Base-by-base conservation (phyloP, 2,113 vertebrate species). In the Bos taurus region DNA sequence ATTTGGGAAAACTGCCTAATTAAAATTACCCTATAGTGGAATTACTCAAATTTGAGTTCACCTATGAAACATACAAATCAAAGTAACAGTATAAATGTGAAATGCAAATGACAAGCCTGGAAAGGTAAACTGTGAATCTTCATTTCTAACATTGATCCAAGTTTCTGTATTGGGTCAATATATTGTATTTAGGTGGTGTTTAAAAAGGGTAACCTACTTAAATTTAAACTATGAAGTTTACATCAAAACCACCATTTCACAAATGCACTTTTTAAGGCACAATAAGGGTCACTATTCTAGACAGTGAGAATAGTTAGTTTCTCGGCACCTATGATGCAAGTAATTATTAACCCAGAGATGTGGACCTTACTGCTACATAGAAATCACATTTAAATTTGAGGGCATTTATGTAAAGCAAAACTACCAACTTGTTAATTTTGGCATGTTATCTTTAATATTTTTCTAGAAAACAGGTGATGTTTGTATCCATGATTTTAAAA, bases 231-330 rank as follows among this genome's bases (percentile, higher is more conserved):
- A 77, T 77, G 33, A 98, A 52, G 52, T 88, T 91, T 92, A 86
- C 12, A 80, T 97, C 64, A 96, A 92, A 98, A 92, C 56, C 54
- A 92, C 77, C 64, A 97, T 92, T 92, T 96, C 78, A 91, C 33
- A 95, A 97, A 96, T 92, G 74, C 74, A 98, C 97, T 97, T 98
- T 98, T 98, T 89, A 98, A 94, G 80, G 59, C 57, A 77, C 82
- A 50, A 48, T 43, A 64, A 94, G 30, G 28, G 87, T 91, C 88
- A 95, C 60, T 88, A 78, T 87, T 97, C 43, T 83, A 93, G 86
- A 57, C 52, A 78, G 56, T 86, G 33, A 89, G 92, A 92, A 96
- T 86, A 60, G 52, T 82, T 95, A 56, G 50, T 78, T 95, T 97
- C 33, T 93, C 94, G 81, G 43, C 48, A 88, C 60, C 78, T 26